Percentiles rank a stretch among this genome's conserved stretches.
Conservation (phyloP, 2,797 vertebrate species). For the Salarias fasciatus region DNA sequence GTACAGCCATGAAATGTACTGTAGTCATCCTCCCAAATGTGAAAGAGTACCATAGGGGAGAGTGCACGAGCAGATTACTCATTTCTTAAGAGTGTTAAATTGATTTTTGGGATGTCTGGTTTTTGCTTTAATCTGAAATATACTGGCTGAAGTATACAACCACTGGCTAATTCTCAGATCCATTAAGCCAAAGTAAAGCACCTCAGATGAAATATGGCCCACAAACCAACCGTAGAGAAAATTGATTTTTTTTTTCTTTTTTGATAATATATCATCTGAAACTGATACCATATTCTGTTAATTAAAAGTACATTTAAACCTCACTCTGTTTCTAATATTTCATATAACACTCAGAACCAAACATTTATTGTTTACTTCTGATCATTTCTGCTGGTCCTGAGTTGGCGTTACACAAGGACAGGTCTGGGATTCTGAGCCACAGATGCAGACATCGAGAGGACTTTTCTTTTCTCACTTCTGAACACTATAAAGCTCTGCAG, state of each 20-base stretch:
- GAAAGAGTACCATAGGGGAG: constrained; percentile 55
- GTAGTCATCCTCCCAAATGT: constrained; percentile 71
- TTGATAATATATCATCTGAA: constrained; percentile 15
- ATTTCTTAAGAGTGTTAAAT: constrained; percentile 77
- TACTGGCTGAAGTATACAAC: constrained; percentile 44
- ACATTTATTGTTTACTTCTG: not conserved
- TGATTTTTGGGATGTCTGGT: constrained; percentile 73
- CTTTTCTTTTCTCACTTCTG: too few relatives aligned
- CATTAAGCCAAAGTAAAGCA: constrained; percentile 36
- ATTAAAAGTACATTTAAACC: not conserved
- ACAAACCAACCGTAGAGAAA: constrained; percentile 2
- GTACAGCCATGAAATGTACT: constrained; percentile 64
- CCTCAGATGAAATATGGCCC: constrained; percentile 22
- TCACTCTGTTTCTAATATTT: not conserved
- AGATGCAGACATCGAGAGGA: too few relatives aligned
- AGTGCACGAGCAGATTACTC: constrained; percentile 71
- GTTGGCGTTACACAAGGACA: too few relatives aligned
- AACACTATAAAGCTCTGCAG: too few relatives aligned
- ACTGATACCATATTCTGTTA: not conserved
- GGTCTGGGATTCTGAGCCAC: too few relatives aligned
- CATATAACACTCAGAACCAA: not conserved
- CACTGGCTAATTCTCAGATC: constrained; percentile 39
- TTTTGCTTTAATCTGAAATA: constrained; percentile 69
- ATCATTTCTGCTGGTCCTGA: too few relatives aligned
- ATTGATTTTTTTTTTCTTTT: not conserved